A percentile compares a stretch with the other conserved stretches of the same genome.
Conservation (phyloP, 2,113 vertebrate species). For the Antechinus stuartii region DNA sequence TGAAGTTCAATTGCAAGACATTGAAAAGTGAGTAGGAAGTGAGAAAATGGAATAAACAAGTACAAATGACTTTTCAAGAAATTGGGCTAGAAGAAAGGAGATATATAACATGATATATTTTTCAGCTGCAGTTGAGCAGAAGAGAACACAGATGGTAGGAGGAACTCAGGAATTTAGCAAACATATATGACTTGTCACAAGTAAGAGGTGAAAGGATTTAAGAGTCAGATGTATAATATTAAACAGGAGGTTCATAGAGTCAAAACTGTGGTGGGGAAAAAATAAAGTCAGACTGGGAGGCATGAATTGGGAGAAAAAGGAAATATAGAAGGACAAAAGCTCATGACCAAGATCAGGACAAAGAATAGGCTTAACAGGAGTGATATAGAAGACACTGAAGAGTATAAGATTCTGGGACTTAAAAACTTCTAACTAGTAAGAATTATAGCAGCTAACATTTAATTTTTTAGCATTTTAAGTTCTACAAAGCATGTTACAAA, state of each 20-base stretch:
- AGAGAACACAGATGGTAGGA: neutral
- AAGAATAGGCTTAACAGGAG: neutral
- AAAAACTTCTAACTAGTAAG: neutral
- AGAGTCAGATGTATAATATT: neutral
- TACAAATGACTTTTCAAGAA: neutral
- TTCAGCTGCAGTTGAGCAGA: neutral
- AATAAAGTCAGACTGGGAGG: neutral
- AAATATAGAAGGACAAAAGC: neutral
- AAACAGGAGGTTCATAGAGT: neutral
- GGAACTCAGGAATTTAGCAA: neutral
- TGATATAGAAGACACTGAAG: neutral
- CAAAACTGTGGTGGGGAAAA: neutral
- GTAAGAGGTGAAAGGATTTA: neutral
- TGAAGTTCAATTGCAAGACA: neutral
- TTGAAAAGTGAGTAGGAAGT: neutral
- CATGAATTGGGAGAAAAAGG: neutral
- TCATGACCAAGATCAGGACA: neutral
- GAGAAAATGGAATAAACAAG: neutral
- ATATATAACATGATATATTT: neutral
- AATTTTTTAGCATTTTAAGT: neutral
- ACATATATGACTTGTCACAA: neutral
- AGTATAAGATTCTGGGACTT: neutral
- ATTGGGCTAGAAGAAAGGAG: neutral
- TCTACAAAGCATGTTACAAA: neutral
- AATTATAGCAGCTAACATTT: neutral